A percentile compares a stretch with the other conserved stretches of the same genome.
Conservation (phyloP, 2,888 invertebrate genomes). For the Zhuqinia jingwanae region DNA sequence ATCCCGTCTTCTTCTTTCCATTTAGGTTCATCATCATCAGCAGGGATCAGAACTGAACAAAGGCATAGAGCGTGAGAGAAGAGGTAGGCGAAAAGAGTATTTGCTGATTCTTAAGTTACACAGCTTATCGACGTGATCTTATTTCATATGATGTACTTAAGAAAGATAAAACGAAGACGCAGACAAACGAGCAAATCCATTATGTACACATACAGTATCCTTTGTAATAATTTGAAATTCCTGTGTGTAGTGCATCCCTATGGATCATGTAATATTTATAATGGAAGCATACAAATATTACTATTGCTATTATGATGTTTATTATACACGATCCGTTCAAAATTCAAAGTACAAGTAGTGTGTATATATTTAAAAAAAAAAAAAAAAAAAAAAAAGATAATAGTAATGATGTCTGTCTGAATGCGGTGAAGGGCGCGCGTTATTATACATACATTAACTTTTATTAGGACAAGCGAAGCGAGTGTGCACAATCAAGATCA, state of each 20-base stretch:
- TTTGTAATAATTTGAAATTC: not conserved
- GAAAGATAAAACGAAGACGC: not conserved
- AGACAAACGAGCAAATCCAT: not conserved
- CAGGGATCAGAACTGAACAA: too few species aligned
- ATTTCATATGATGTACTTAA: slow-evolving; percentile 3
- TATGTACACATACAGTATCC: slow-evolving; percentile 6
- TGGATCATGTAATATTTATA: not conserved
- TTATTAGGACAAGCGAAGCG: too few species aligned
- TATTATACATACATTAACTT: too few species aligned
- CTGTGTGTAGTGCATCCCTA: slow-evolving; percentile 19
- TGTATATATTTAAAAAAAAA: too few species aligned
- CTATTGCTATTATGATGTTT: too few species aligned
- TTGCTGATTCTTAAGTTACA: slow-evolving; percentile 24
- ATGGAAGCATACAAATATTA: not conserved
- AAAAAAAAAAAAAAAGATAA: too few species aligned
- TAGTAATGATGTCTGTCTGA: too few species aligned
- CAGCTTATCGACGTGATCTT: slow-evolving; percentile 22
- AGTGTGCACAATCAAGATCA: too few species aligned
- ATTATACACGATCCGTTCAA: too few species aligned
- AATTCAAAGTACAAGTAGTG: too few species aligned
- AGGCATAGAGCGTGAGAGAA: not conserved
- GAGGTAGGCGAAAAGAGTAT: not conserved
- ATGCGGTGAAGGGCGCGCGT: too few species aligned
- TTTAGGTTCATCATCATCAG: not conserved
- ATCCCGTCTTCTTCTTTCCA: not conserved